A percentile compares a stretch with the other conserved stretches of the same genome.
These are phyloP conservation scores for Acanthurus tractus DNA, from an alignment of 2,797 vertebrate species.

Conservation along the genomic window DNA sequence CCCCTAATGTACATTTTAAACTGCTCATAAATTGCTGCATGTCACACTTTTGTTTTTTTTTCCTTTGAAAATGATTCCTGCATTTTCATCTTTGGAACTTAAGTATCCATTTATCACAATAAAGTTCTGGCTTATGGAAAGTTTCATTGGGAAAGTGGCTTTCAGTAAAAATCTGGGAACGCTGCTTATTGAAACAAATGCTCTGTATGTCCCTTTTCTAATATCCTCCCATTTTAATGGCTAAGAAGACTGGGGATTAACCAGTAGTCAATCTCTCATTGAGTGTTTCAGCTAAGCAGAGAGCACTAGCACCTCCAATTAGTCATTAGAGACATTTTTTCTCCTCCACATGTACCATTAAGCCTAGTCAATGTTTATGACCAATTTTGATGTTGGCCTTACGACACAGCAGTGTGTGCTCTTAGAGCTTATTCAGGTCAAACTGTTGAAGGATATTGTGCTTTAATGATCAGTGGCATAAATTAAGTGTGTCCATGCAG, in stretches of 20 bases:
- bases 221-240: slow-evolving; percentile 77
- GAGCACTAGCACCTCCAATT: slow-evolving; percentile 76
- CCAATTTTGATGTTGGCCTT: slow-evolving; percentile 62
- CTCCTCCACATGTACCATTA: slow-evolving; percentile 53
- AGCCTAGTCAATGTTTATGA: slow-evolving; percentile 60
- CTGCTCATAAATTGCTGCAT: slow-evolving; percentile 63
- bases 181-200: slow-evolving; percentile 80
- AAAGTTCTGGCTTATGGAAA: slow-evolving; percentile 53
- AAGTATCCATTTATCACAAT: slow-evolving; percentile 68
- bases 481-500: slow-evolving; percentile 19
- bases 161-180: slow-evolving; percentile 67
- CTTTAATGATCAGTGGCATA: slow-evolving; percentile 33
- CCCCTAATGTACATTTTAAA: slow-evolving; percentile 75
- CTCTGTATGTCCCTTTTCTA: slow-evolving; percentile 59
- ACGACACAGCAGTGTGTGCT: slow-evolving; percentile 28
- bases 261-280: slow-evolving; percentile 75
- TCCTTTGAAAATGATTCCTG: slow-evolving; percentile 23
- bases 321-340: slow-evolving; percentile 50
- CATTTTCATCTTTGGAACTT: slow-evolving; percentile 48
- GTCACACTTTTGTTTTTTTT: slow-evolving; percentile 40
- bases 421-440: slow-evolving; percentile 44
- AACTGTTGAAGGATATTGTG: slow-evolving; percentile 22
- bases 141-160: slow-evolving; percentile 73
- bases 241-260: slow-evolving; percentile 71
- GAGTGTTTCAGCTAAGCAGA: slow-evolving; percentile 63